Percentiles rank a stretch among this genome's conserved stretches.
These are phyloP conservation scores for Tursiops truncatus DNA, from an alignment of 2,113 vertebrate genomes.

Conservation along the genomic window DNA sequence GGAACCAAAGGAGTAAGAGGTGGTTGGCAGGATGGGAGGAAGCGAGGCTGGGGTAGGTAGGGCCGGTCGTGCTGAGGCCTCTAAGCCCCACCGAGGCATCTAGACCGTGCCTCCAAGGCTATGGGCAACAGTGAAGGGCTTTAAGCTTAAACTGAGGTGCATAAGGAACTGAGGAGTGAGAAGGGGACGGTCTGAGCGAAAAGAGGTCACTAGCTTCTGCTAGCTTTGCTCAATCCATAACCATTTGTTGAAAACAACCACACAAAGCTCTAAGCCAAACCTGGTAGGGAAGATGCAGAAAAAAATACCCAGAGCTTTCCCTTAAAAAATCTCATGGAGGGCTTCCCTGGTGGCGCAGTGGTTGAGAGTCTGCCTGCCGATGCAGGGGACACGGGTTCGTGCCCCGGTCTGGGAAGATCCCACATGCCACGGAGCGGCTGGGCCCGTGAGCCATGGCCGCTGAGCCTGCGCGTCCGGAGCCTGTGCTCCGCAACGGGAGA, in stretches of 20 bases:
- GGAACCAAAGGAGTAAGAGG: not conserved
- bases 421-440: too few relatives aligned
- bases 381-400: too few relatives aligned
- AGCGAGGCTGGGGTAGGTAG: not conserved
- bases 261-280: not conserved
- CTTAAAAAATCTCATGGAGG: not conserved
- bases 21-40: not conserved
- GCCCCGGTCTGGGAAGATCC: too few relatives aligned
- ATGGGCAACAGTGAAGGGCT: not conserved
- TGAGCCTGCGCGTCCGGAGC: too few relatives aligned
- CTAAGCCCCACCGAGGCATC: not conserved
- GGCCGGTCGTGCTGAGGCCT: not conserved
- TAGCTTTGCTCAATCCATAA: not conserved
- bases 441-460: too few relatives aligned
- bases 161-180: not conserved
- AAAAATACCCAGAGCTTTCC: not conserved
- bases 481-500: too few relatives aligned
- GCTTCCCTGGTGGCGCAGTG: too few relatives aligned
- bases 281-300: not conserved
- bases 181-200: too few relatives aligned
- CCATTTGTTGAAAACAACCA: not conserved
- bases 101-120: not conserved
- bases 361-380: too few relatives aligned
- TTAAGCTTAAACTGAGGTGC: not conserved
- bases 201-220: not conserved